Evolutionary conservation across 2,888 invertebrate species (phyloP), one percentile per base, ranked within the genome.

Genomic region (Steinernema hermaphroditum): DNA sequence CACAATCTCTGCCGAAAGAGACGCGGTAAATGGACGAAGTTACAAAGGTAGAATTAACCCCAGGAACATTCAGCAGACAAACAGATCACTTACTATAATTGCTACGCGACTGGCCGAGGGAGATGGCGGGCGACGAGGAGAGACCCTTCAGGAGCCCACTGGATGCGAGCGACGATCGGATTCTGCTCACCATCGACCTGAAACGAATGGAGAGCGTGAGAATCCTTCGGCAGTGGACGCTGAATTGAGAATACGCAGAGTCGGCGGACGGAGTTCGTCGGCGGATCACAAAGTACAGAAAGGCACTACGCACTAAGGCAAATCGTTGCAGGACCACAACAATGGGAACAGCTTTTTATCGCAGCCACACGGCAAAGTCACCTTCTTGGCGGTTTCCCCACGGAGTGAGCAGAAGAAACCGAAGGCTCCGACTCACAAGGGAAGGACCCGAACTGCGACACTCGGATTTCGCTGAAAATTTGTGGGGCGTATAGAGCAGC

Each of bases 51-150:
- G 16, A 14, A 50, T 9, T 6, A 50, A 19, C 4, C 50, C 50
- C 50, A 62, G 16, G n/a, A 29, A 62, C 8, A 34, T 24, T 2
- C 29, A 22, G 8, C 22, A 62, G 34, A n/a, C 4, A 8, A n/a
- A 16, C 50, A 19, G 44, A 73, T 69, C 69, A 76, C 76, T 70
- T 54, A 77, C 77, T 77, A 62, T 77, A 77, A 27, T 74, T 76
- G 43, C 43, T 77, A 41, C 77, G 72, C 2, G 41, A 37, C 49
- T 72, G 74, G 34, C n/a, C 54, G 34, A 22, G 29, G n/a, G 34
- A 22, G 54, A 54, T 8, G 22, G 54, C 22, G n/a, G 54, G 54
- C 22, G 54, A 22, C 9, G 27, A 6, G 2, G 27, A 4, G 24
- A 54, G 22, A 27, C 54, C 27, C 54, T 54, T 54, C 54, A 54